Base-by-base conservation (phyloP, 1,140 invertebrate genomes). In the Luehdorfia chinensis region DNA sequence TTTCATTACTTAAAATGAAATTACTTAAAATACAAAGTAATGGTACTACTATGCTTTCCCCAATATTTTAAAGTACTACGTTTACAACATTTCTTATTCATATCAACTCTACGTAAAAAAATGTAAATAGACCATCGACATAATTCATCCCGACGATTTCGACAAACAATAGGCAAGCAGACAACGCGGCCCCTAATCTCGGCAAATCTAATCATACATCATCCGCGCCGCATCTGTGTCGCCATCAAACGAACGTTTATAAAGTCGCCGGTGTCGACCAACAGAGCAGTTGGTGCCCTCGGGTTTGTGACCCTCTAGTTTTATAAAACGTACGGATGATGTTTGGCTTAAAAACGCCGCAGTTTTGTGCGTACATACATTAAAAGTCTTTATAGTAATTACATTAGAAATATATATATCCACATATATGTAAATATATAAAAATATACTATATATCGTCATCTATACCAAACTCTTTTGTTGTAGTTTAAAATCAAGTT, bases 161-260 rank as follows among this genome's bases (percentile, higher is more conserved):
- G 34, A 16, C 15, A 16, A 13, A 18, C 18, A 37, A 30, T 37
- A 4, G 25, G 39, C 19, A 15, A 12, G 12, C 37, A 27, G 36
- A 27, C 32, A 39, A 47, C 12, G 2, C 48, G 28, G 49, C 64
- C 55, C 59, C 23, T 71, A 77, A 81, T 76, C 75, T 76, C 61
- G 54, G 61, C 57, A 62, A 71, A 81, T 79, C 72, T 76, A 76
- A 83, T 77, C 71, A 61, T 73, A 60, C 56, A 74, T 72, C 72
- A 72, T 76, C 55, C 47, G 36, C 9, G 54, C 50, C 74, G 34
- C 76, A 80, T 78, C 76, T 80, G 76, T 61, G 66, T 61, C 53
- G 50, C 58, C 36, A 66, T 56, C 59, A 50, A 50, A 53, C 50
- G 54, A 57, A 45, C 71, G 56, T 70, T 77, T 74, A 72, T 59